phyloP scores from a whole-genome alignment of 2,888 invertebrate genomes.

The Cybosia mesomella region DNA sequence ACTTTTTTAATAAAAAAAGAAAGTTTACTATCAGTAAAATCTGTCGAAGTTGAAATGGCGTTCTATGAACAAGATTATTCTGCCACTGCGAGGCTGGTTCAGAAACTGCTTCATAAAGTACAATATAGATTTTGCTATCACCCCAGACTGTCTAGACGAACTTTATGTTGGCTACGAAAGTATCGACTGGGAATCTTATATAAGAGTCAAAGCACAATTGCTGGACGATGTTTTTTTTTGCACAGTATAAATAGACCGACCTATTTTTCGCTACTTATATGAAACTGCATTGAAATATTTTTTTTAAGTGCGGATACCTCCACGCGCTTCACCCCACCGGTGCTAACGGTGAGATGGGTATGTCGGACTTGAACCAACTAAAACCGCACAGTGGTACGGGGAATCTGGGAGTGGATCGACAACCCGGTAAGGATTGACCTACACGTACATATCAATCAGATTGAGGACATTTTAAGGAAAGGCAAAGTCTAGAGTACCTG shows the following conservation, averaged over 20 bases:
- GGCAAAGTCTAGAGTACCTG: too few relatives aligned
- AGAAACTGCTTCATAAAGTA: not conserved
- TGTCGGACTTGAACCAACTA: too few relatives aligned
- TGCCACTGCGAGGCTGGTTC: not conserved
- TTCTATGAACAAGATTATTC: not conserved
- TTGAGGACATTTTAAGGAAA: too few relatives aligned
- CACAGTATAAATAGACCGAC: too few relatives aligned
- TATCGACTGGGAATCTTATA: not conserved
- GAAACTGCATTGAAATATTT: not conserved
- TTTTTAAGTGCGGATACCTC: too few relatives aligned
- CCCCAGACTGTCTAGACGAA: not conserved
- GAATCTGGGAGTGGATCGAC: too few relatives aligned
- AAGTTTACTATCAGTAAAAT: not conserved
- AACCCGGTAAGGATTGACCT: too few relatives aligned
- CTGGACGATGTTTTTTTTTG: not conserved
- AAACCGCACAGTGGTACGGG: too few relatives aligned
- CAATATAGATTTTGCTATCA: not conserved
- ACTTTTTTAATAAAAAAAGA: not conserved
- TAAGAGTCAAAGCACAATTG: not conserved
- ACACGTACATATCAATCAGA: too few relatives aligned
- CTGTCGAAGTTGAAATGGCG: not conserved
- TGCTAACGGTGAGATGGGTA: too few relatives aligned
- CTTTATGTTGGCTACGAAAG: not conserved
- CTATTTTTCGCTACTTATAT: not conserved
- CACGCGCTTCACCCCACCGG: too few relatives aligned